Percentiles rank a stretch among this genome's conserved stretches.
Evolutionary conservation across 2,113 vertebrate species (phyloP).

Genomic region (Brevimyrus niger): DNA sequence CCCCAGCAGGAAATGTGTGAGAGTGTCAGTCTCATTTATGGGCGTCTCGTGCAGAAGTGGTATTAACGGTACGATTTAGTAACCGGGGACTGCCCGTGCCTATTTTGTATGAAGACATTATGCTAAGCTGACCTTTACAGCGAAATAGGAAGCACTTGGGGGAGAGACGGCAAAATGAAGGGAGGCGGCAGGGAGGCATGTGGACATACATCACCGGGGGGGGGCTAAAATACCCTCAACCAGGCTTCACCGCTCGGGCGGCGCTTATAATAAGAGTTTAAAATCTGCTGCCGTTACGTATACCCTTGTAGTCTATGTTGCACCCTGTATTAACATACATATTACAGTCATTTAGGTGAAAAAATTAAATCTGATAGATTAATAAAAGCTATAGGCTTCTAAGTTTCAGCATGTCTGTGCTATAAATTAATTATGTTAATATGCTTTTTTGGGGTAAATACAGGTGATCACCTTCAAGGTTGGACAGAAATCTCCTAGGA

Average conservation of each 20-base stretch:
- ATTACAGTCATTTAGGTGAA: background rate
- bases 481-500: background rate
- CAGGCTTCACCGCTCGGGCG: background rate
- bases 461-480: background rate
- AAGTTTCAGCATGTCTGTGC: background rate
- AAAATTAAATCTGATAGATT: background rate
- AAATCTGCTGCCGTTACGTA: background rate
- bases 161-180: background rate
- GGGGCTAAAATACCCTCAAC: background rate
- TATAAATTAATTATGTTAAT: background rate
- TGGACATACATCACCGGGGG: background rate
- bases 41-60: constrained; percentile 56
- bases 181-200: constrained; percentile 36
- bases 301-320: background rate
- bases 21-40: constrained; percentile 58
- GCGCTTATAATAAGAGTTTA: background rate
- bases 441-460: background rate
- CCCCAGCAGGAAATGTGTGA: constrained; percentile 51
- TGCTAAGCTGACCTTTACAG: constrained; percentile 70
- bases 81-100: constrained; percentile 54
- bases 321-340: background rate
- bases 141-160: constrained; percentile 54
- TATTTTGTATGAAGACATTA: constrained; percentile 64
- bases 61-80: constrained; percentile 59
- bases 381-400: background rate